Base-by-base conservation (phyloP, 2,113 vertebrate species). In the Phodopus roborovskii region DNA sequence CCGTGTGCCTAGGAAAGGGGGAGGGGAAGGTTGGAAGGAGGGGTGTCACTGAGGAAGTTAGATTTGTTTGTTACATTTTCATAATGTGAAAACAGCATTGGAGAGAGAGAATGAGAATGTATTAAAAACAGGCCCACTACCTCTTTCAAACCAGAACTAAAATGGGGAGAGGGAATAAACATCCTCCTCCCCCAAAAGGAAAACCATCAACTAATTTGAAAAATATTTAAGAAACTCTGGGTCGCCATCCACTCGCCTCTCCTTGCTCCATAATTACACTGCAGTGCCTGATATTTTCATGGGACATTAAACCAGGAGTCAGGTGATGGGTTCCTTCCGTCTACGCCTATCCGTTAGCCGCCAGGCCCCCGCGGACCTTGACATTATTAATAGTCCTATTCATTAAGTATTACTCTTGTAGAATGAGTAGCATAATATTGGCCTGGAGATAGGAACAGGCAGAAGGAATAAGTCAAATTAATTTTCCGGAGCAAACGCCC, bases 341-440 rank as follows among this genome's bases (percentile, higher is more conserved):
- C 98, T 98, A 98, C 96, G 98, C 98, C 99, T 99, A 99, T 99
- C 99, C 97, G 97, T 99, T 99, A 99, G 98, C 98, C 98, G 98
- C 98, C 99, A 99, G 99, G 99, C 99, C 99, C 99, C 99, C 98
- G 98, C 98, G 99, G 99, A 99, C 99, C 98, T 98, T 98, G 98
- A 98, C 98, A 98, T 99, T 99, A 99, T 99, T 99, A 99, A 99
- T 99, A 99, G 99, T 99, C 98, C 99, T 99, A 99, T 99, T 99
- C 99, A 99, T 99, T 99, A 99, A 99, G 99, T 99, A 99, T 99
- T 99, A 99, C 99, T 99, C 99, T 99, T 99, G 99, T 99, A 99
- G 99, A 99, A 99, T 99, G 98, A 99, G 99, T 99, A 99, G 99
- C 99, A 99, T 99, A 99, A 99, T 99, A 99, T 99, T 99, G 99